phyloP scores from a whole-genome alignment of 1,140 invertebrate genomes.

The Heliconius congener region DNA sequence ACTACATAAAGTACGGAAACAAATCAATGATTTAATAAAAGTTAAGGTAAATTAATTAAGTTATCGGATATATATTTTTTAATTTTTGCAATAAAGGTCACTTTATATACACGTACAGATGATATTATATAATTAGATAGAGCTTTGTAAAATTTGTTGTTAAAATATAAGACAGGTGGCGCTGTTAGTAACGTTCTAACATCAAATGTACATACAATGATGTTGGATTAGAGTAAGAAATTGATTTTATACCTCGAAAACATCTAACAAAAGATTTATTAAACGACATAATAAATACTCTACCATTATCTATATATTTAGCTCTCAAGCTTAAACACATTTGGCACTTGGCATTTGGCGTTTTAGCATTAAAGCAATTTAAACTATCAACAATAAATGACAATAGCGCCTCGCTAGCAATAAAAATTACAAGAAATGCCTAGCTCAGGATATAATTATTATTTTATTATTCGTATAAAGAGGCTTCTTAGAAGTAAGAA shows the following conservation, averaged over 20 bases:
- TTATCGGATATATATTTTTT: too few species aligned
- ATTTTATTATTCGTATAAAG: constrained; percentile 38
- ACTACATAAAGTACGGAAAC: too few species aligned
- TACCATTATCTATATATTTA: background rate
- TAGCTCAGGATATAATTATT: constrained; percentile 35
- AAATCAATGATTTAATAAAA: background rate
- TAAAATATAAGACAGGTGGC: constrained; percentile 14
- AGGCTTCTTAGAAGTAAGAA: constrained; percentile 28
- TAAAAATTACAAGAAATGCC: constrained; percentile 28
- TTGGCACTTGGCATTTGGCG: background rate
- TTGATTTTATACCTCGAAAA: too few species aligned
- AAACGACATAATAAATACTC: background rate
- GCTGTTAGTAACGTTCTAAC: background rate
- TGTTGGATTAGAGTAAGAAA: background rate
- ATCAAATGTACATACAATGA: background rate
- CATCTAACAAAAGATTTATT: background rate
- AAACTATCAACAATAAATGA: constrained; percentile 14
- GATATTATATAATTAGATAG: background rate
- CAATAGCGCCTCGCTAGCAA: constrained; percentile 24
- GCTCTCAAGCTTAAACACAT: background rate
- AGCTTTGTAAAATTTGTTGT: background rate
- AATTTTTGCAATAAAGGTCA: too few species aligned
- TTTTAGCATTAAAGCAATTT: background rate
- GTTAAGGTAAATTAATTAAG: too few species aligned
- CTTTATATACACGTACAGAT: too few species aligned